Base-by-base conservation (phyloP, 2,113 vertebrate genomes). In the Turdus rufiventris region DNA sequence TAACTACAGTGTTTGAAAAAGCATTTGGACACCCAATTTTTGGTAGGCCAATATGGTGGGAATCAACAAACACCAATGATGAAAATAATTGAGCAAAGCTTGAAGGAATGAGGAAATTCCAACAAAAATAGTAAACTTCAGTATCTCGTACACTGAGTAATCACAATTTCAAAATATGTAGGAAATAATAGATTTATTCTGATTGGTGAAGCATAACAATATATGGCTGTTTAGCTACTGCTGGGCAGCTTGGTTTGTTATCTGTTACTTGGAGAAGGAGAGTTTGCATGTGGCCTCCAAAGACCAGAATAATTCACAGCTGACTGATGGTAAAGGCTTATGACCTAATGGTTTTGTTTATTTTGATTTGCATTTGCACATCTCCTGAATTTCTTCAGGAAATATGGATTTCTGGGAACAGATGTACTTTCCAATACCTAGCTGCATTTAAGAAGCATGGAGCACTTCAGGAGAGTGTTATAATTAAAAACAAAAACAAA, bases 1-100 rank as follows among this genome's bases (percentile, higher is more conserved):
- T 91, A 91, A 93, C 85, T 43, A 63, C 36, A 67, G 48, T 63
- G 67, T 89, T 78, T 89, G 73, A 82, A 96, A 94, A 78, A 78
- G n/a, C 57, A 85, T 95, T 93, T 96, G 77, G 85, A 75, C 70
- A 85, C 18, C 36, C 43, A 21, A 53, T 91, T 91, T 92, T 91
- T 95, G 51, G 70, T 60, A 48, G 81, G 92, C 58, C 24, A 56
- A 47, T 87, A 63, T 65, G 76, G 51, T 12, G 29, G 45, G 48
- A 61, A 81, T 72, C 81, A 78, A 38, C 48, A 91, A 71, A 84
- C n/a, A 45, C 13, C 33, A 40, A 45, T 31, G 15, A 72, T 65
- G 43, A 82, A 87, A 87, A 94, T 72, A 91, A 89, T 13, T 58
- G 28, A 67, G 19, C 40, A 95, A 94, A 85, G 45, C 70, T 78